These are phyloP conservation scores for Silurus asotus DNA, from an alignment of 2,113 vertebrate genomes.

Conservation along the genomic window DNA sequence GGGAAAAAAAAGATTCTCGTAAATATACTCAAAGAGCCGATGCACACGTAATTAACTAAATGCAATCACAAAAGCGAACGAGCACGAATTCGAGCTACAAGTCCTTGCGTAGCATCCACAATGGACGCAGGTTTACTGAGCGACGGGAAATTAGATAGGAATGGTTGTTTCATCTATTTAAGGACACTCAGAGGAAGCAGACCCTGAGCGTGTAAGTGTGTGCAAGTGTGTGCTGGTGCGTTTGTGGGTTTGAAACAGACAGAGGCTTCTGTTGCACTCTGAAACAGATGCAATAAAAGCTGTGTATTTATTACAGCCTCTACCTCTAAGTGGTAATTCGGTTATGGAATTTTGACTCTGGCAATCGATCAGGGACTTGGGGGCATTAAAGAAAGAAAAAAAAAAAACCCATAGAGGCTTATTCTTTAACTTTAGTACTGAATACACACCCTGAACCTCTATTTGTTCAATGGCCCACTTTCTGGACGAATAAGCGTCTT, in stretches of 20 bases:
- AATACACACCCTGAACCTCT: constrained; percentile 20
- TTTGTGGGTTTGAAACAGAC: not conserved
- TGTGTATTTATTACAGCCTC: constrained; percentile 5
- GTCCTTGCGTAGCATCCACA: not conserved
- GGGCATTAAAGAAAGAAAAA: not conserved
- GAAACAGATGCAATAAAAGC: constrained; percentile 8
- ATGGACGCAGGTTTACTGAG: not conserved
- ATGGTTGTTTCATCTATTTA: constrained; percentile 36
- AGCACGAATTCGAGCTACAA: not conserved
- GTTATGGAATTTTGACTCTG: constrained; percentile 23
- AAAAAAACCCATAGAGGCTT: not conserved
- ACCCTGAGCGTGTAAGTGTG: not conserved
- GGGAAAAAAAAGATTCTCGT: not conserved
- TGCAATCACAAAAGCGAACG: not conserved
- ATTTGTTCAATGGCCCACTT: constrained; percentile 5
- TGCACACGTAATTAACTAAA: not conserved
- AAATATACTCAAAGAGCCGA: not conserved
- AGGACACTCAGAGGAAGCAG: constrained; percentile 8
- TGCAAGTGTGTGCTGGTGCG: not conserved
- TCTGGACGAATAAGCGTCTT: constrained; percentile 5
- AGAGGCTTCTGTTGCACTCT: constrained; percentile 29
- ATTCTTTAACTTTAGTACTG: not conserved
- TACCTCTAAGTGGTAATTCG: not conserved
- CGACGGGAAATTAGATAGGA: constrained; percentile 17
- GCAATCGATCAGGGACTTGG: constrained; percentile 1